Evolutionary conservation across 2,888 invertebrate species (phyloP).

Genomic region (Acanthosoma haemorrhoidale): DNA sequence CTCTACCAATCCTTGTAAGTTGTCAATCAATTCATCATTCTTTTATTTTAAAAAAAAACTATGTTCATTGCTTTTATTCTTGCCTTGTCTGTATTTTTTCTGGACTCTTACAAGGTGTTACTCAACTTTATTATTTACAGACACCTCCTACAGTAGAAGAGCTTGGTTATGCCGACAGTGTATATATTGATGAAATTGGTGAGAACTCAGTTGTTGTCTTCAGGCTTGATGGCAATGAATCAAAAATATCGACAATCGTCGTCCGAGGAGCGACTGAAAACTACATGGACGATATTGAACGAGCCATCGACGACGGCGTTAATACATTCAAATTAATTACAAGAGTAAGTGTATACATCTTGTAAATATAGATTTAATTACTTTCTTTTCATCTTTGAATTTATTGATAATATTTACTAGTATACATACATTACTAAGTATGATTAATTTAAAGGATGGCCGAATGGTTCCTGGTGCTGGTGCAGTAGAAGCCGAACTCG

Average conservation of each 20-base stretch:
- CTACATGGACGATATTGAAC: conserved; percentile 97
- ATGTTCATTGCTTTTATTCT: too few relatives aligned
- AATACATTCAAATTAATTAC: conserved; percentile 94
- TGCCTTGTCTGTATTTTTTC: too few relatives aligned
- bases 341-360: conserved; percentile 50
- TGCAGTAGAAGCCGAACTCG: conserved; percentile 89
- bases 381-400: neutral
- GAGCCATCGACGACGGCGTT: conserved; percentile 97
- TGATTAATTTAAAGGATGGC: conserved; percentile 49
- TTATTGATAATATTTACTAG: neutral
- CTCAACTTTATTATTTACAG: conserved; percentile 44
- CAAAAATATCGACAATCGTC: conserved; percentile 87
- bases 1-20: conserved; percentile 58
- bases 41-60: conserved; percentile 47
- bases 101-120: neutral
- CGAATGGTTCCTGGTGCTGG: conserved; percentile 87
- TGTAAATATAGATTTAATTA: neutral
- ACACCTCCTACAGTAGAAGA: conserved; percentile 80
- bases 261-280: conserved; percentile 95
- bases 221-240: conserved; percentile 74
- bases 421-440: neutral
- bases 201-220: conserved; percentile 94
- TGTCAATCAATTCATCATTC: neutral
- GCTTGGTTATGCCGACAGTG: conserved; percentile 83
- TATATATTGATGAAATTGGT: conserved; percentile 88